Evolutionary conservation across 2,888 invertebrate species (phyloP).

Genomic region (Zhuqinia jingwanae): DNA sequence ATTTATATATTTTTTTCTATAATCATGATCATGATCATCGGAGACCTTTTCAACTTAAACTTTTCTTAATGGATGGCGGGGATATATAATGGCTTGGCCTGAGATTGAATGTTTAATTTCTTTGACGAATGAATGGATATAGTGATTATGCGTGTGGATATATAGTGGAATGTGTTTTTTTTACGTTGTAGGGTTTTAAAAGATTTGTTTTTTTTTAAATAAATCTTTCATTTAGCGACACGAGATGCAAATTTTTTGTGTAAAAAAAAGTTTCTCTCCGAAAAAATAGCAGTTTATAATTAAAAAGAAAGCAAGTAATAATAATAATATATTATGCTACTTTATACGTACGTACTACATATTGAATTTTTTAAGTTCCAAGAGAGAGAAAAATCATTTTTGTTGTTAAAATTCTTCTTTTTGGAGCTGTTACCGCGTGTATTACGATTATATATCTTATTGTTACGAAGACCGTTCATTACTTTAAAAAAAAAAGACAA

Average conservation of each 20-base stretch:
- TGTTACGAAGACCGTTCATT: slow-evolving; percentile 61
- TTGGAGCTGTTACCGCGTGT: slow-evolving; percentile 71
- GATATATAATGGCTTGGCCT: neutral
- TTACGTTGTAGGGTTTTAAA: slow-evolving; percentile 2
- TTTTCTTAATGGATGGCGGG: slow-evolving; percentile 30
- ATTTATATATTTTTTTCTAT: slow-evolving; percentile 37
- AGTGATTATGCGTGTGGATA: neutral
- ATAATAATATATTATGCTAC: too few species aligned
- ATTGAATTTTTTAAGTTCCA: slow-evolving; percentile 47
- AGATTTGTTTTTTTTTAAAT: neutral
- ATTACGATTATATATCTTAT: slow-evolving; percentile 13
- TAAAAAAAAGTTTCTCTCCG: slow-evolving; percentile 57
- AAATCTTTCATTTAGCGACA: slow-evolving; percentile 10
- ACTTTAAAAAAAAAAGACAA: slow-evolving; percentile 43
- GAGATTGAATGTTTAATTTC: slow-evolving; percentile 11
- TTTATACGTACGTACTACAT: slow-evolving; percentile 31
- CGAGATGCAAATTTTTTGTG: slow-evolving; percentile 64
- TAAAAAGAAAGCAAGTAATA: too few species aligned
- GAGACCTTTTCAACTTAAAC: slow-evolving; percentile 25
- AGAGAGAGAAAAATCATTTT: slow-evolving; percentile 46
- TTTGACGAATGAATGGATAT: too few species aligned
- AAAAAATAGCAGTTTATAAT: slow-evolving; percentile 43
- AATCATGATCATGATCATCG: slow-evolving; percentile 25
- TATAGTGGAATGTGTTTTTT: slow-evolving; percentile 7
- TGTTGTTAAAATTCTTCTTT: slow-evolving; percentile 53